A percentile compares a stretch with the other conserved stretches of the same genome.
Evolutionary conservation across 2,113 vertebrate genomes (phyloP).

Genomic region (Alaudala cheleensis): DNA sequence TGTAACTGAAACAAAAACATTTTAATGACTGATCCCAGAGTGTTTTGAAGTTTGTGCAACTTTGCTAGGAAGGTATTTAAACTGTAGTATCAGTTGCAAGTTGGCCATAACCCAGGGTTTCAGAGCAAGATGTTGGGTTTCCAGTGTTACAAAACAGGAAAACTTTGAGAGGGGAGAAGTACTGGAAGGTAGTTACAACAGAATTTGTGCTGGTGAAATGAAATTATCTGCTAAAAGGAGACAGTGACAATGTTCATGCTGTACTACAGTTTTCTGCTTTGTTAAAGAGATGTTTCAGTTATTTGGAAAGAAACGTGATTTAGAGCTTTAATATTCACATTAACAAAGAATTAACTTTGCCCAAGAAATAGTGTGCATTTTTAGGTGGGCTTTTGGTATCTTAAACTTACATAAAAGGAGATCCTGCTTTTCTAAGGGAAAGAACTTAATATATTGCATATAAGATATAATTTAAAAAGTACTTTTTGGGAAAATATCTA

Average conservation of each 20-base stretch:
- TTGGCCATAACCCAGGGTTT: constrained; percentile 66
- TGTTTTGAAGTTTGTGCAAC: constrained; percentile 78
- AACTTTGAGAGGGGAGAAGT: background rate
- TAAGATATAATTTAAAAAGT: background rate
- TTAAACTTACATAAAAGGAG: background rate
- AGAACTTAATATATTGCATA: background rate
- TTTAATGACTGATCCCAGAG: constrained; percentile 74
- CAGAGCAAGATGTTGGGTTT: constrained; percentile 58
- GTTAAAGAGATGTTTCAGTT: background rate
- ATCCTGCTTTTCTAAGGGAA: background rate
- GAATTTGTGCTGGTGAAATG: background rate
- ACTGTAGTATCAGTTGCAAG: constrained; percentile 71
- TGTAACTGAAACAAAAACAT: constrained; percentile 78
- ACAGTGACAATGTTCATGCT: background rate
- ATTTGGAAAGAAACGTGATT: background rate
- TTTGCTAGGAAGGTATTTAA: constrained; percentile 76
- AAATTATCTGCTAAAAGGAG: background rate
- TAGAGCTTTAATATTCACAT: background rate
- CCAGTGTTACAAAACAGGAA: constrained; percentile 2
- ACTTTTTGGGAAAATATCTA: background rate
- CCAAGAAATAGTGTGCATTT: background rate
- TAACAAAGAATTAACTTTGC: background rate
- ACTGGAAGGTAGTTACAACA: constrained; percentile 12
- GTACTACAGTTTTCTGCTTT: background rate
- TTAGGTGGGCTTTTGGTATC: background rate